Evolutionary conservation across 2,113 vertebrate species (phyloP).

Genomic region (Hystrix brachyura): DNA sequence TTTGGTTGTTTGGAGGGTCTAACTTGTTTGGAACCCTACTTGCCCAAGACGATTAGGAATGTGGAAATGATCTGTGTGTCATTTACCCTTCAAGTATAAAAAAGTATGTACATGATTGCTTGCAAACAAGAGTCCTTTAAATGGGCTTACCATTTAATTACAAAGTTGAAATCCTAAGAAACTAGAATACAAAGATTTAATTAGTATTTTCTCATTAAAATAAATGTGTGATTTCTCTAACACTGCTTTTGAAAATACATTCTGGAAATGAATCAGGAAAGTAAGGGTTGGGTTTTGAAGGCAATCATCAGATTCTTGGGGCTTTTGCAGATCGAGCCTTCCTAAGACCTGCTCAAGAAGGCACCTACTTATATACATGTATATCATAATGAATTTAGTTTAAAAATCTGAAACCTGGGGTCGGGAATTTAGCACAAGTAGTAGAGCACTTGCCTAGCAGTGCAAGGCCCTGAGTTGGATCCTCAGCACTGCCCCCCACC

Average conservation of each 20-base stretch:
- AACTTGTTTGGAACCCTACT: neutral
- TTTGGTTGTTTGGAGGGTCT: neutral
- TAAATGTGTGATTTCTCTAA: neutral
- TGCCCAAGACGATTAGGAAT: neutral
- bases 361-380: neutral
- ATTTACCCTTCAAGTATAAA: neutral
- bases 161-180: neutral
- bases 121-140: neutral
- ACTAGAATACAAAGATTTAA: slow-evolving; percentile 29
- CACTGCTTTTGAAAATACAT: accelerated
- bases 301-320: neutral
- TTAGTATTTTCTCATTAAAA: neutral
- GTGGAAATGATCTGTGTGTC: neutral
- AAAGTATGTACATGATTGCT: neutral
- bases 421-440: no score
- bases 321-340: neutral
- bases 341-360: neutral
- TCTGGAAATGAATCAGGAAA: slow-evolving; percentile 9
- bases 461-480: no score
- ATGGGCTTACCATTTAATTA: neutral
- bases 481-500: no score
- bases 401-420: neutral
- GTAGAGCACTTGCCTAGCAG: no score
- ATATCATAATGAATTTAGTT: slow-evolving; percentile 16
- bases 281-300: neutral